Evolutionary conservation across 2,797 vertebrate species (phyloP), one percentile per base, ranked within the genome.

Genomic region (Apogon talboti): DNA sequence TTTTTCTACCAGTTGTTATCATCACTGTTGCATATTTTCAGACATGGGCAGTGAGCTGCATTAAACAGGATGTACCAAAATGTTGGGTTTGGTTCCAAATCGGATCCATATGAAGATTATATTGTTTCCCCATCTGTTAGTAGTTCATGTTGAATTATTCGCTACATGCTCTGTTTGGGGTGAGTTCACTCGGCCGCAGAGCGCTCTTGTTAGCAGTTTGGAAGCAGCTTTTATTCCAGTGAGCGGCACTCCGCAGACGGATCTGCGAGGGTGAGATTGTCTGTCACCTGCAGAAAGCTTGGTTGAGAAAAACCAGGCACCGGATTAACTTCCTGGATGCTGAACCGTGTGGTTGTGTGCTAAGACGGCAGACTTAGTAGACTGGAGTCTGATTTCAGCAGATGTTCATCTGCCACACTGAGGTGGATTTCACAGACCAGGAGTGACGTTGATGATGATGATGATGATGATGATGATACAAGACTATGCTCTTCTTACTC

Each of bases 101-200:
- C 67, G 81, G 85, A 90, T 91, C 91, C 92, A 91, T 87, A 87
- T 91, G 92, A 90, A 84, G 87, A 91, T 88, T 89, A 89, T 87
- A 82, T 78, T 80, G 83, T 86, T 83, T 77, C 81, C 64, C 80
- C 91, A 91, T 91, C 91, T 93, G 91, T 89, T 91, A 84, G 79
- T 78, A 60, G 89, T 93, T 91, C 55, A 38, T 64, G 78, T 85
- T 82, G 82, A 91, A 90, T 91, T 87, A 90, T 90, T 84, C 77
- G 85, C 86, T 85, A 89, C 89, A 89, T 83, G 85, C 85, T 85
- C 81, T 74, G 83, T 87, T 87, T 84, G 66, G 82, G 82, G 71
- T 81, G 84, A 87, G 74, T 87, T 85, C 75, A 74, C 78, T 86
- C 66, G 83, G 85, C 81, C 63, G 60, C 83, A 76, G 71, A 72